Percentiles rank a stretch among this genome's conserved stretches.
phyloP scores from a whole-genome alignment of 37 sponge, comb jelly and placozoan species.

The Bolinopsis microptera region DNA sequence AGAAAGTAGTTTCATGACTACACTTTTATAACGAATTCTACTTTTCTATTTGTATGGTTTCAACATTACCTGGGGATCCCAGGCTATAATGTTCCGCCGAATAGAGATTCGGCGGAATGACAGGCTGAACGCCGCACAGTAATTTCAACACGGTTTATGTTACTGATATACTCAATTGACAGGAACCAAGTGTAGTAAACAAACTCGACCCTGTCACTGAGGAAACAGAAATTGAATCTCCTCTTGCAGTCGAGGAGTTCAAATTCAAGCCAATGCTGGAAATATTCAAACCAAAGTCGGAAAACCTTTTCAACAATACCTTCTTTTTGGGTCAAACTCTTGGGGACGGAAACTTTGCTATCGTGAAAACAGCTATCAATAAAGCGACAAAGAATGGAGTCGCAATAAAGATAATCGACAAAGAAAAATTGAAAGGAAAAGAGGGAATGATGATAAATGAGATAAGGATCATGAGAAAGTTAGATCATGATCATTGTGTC shows the following conservation, averaged over 20 bases:
- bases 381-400: background rate
- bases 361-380: constrained; percentile 27
- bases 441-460: constrained; percentile 74
- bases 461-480: constrained; percentile 69
- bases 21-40: too few relatives aligned
- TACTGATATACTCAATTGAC: too few relatives aligned
- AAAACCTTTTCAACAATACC: background rate
- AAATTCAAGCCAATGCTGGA: constrained; percentile 56
- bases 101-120: too few relatives aligned
- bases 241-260: background rate
- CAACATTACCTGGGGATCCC: too few relatives aligned
- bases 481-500: constrained; percentile 76
- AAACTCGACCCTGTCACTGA: constrained; percentile 53
- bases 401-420: constrained; percentile 72
- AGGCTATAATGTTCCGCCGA: too few relatives aligned
- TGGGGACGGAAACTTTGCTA: constrained; percentile 61
- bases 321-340: constrained; percentile 60
- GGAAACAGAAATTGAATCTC: constrained; percentile 63
- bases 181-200: constrained; percentile 24
- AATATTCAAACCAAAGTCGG: constrained; percentile 55
- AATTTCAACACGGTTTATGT: too few relatives aligned
- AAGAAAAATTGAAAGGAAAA: constrained; percentile 69
- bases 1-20: too few relatives aligned
- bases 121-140: too few relatives aligned
- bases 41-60: too few relatives aligned